phyloP scores from a whole-genome alignment of 2,797 vertebrate genomes.

The Pseudochromis fuscus region DNA sequence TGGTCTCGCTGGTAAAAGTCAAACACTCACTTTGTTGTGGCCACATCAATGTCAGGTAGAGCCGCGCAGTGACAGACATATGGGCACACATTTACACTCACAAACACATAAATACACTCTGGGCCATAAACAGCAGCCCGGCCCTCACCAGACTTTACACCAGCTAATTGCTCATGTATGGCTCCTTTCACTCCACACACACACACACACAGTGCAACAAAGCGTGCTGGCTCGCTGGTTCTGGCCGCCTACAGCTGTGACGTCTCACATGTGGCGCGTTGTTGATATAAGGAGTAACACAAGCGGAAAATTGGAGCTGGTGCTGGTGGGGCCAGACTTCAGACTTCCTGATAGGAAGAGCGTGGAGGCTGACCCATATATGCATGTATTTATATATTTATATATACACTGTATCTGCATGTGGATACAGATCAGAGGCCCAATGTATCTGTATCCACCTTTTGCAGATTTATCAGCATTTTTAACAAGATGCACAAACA shows the following conservation, averaged over 20 bases:
- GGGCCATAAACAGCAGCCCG: constrained; percentile 65
- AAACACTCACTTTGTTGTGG: constrained; percentile 67
- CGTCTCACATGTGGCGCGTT: constrained; percentile 80
- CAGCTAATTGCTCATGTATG: constrained; percentile 77
- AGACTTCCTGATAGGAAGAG: constrained; percentile 81
- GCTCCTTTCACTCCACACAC: constrained; percentile 70
- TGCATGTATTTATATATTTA: constrained; percentile 30
- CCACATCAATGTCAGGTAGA: constrained; percentile 68
- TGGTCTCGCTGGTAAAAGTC: constrained; percentile 58
- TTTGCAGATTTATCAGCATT: too few species aligned
- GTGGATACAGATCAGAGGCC: constrained; percentile 14
- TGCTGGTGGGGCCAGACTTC: constrained; percentile 78
- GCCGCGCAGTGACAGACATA: constrained; percentile 52
- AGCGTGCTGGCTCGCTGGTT: constrained; percentile 55
- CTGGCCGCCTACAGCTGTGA: constrained; percentile 78
- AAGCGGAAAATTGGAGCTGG: constrained; percentile 83
- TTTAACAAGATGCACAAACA: too few species aligned
- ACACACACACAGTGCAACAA: constrained; percentile 44
- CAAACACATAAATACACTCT: constrained; percentile 55
- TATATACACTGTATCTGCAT: constrained; percentile 15
- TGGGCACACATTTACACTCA: constrained; percentile 20
- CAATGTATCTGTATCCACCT: too few species aligned
- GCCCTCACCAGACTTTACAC: constrained; percentile 63
- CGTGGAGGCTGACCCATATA: constrained; percentile 70
- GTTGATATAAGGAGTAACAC: constrained; percentile 85